Evolutionary conservation across 1,140 invertebrate species (phyloP).

Genomic region (Diuraphis noxia): DNA sequence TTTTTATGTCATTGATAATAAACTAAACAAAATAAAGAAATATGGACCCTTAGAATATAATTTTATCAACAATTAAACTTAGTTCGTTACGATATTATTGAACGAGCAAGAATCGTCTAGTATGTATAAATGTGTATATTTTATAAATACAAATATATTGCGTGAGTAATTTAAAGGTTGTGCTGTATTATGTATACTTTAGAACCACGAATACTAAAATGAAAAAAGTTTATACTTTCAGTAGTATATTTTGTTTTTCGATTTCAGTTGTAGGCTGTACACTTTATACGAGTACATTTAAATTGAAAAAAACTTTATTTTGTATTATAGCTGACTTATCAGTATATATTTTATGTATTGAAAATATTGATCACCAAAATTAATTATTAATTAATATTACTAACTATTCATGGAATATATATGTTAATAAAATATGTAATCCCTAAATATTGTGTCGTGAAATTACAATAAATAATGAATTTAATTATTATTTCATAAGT

Average conservation of each 20-base stretch:
- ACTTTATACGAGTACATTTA: slow-evolving; percentile 16
- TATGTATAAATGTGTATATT: background rate
- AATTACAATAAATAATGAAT: background rate
- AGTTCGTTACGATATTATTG: background rate
- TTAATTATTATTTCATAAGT: background rate
- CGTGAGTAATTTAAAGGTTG: slow-evolving; percentile 15
- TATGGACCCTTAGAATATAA: background rate
- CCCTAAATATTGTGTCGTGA: background rate
- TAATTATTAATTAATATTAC: background rate
- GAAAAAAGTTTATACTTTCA: slow-evolving; percentile 37
- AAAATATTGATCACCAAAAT: slow-evolving; percentile 1
- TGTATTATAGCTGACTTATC: background rate
- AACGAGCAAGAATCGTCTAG: background rate
- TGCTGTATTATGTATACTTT: background rate
- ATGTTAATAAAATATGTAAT: background rate
- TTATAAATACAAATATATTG: background rate
- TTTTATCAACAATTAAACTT: background rate
- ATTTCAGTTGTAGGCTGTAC: background rate
- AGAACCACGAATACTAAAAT: background rate
- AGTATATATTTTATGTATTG: background rate
- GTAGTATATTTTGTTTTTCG: slow-evolving; percentile 27
- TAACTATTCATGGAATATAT: background rate
- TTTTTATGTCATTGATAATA: background rate
- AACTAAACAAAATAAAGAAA: background rate
- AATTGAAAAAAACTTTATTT: slow-evolving; percentile 30